phyloP scores from a whole-genome alignment of 2,113 vertebrate genomes.

The Oncorhynchus masou region DNA sequence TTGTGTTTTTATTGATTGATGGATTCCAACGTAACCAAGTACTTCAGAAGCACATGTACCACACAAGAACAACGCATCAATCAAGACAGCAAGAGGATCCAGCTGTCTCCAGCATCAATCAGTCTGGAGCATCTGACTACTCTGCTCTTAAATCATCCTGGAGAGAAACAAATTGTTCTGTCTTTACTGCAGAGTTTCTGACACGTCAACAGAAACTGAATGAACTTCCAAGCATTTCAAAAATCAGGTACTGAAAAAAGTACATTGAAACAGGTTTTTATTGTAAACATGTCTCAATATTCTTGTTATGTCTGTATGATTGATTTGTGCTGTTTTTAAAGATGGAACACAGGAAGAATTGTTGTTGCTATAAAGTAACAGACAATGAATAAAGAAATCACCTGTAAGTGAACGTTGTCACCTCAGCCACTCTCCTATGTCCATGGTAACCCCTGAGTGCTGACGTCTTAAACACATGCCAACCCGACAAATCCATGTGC shows the following conservation, averaged over 20 bases:
- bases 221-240: conserved; percentile 30
- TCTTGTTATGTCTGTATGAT: not conserved
- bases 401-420: not conserved
- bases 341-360: not conserved
- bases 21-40: conserved; percentile 33
- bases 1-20: conserved; percentile 37
- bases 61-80: conserved; percentile 35
- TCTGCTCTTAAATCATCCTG: conserved; percentile 34
- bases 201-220: conserved; percentile 23
- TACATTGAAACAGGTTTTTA: not conserved
- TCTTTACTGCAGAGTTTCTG: conserved; percentile 34
- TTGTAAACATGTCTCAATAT: not conserved
- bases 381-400: too few relatives aligned
- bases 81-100: conserved; percentile 39
- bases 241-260: not conserved
- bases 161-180: conserved; percentile 35
- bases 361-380: not conserved
- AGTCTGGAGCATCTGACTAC: conserved; percentile 27
- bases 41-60: conserved; percentile 35
- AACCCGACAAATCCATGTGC: not conserved
- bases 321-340: not conserved
- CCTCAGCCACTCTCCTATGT: not conserved
- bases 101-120: conserved; percentile 52
- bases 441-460: conserved; percentile 18
- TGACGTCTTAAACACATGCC: not conserved